Evolutionary conservation across 2,888 invertebrate species (phyloP), one percentile per base, ranked within the genome.

Genomic region (Drosophila helvetica): DNA sequence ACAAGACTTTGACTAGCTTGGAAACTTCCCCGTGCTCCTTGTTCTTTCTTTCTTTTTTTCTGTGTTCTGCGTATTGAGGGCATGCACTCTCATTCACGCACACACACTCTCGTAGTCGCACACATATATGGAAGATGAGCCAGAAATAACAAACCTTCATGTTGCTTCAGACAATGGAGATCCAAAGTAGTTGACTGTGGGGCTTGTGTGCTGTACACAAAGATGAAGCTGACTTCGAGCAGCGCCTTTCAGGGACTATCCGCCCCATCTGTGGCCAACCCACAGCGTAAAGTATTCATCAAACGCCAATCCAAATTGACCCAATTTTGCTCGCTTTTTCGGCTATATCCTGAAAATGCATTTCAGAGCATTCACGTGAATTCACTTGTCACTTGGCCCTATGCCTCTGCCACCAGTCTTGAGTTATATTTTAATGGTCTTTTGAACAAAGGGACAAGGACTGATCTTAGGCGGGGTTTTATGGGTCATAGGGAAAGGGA

Each of bases 1-100:
- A 64, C 72, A 65, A 71, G 80, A 80, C 83, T 79, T 58, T 66
- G 55, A 66, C 56, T 55, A 66, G 56, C 66, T 67, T 56, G 10
- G 9, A 56, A 48, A 56, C 55, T 30, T 42, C 9, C 47, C 9
- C 8, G 30, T 46, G 42, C 17, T 46, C 12, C n/a, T 25, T n/a
- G 27, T 7, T 15, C 12, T 38, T 19, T 3, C 9, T 17, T 1
- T 8, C 10, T n/a, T 12, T 4, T 12, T 33, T 15, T 15, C 15
- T 38, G 15, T 38, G 6, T 22, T 12, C 17, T 2, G 10, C 8
- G 12, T 52, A 47, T 22, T 64, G 45, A 18, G 53, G 66, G 17
- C 65, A 65, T 27, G 19, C 53, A 33, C n/a, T 12, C 33, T 12
- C 12, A 9, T 9, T 9, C 30, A 8, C 30, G 9, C 27, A 33